phyloP scores from a whole-genome alignment of 2,888 invertebrate genomes.

The Chymomyza amoena region DNA sequence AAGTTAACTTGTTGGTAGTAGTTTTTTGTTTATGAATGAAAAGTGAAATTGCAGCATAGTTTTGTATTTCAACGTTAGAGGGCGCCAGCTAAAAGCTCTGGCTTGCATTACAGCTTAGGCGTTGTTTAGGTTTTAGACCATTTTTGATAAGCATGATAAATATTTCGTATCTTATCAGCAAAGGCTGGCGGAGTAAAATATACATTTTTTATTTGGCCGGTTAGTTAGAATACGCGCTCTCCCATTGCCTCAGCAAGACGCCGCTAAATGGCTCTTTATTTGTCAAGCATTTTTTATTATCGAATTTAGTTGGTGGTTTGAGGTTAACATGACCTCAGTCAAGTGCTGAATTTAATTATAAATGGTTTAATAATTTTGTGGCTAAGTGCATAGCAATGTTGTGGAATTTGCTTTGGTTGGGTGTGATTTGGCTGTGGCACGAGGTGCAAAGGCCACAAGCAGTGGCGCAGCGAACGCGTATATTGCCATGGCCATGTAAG shows the following conservation, averaged over 20 bases:
- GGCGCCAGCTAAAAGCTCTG: conserved; percentile 50
- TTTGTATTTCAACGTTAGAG: conserved; percentile 32
- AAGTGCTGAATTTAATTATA: background rate
- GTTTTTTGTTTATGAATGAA: conserved; percentile 37
- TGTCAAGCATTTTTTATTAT: conserved; percentile 14
- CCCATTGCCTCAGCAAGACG: conserved; percentile 11
- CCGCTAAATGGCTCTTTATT: background rate
- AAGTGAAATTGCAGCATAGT: conserved; percentile 23
- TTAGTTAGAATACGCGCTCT: conserved; percentile 43
- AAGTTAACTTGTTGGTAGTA: background rate
- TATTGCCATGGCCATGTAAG: conserved; percentile 1
- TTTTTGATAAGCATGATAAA: conserved; percentile 50
- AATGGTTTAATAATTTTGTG: background rate
- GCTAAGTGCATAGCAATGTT: conserved; percentile 39
- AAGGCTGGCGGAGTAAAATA: background rate
- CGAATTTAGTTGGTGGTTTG: conserved; percentile 20
- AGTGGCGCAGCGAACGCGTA: background rate
- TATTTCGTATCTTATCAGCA: conserved; percentile 56
- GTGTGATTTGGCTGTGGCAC: conserved; percentile 36
- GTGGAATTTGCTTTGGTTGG: conserved; percentile 56
- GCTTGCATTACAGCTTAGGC: conserved; percentile 14
- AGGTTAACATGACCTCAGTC: conserved; percentile 16
- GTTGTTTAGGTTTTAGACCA: conserved; percentile 12
- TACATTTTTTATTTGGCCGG: conserved; percentile 15
- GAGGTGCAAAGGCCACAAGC: background rate